Evolutionary conservation across 2,797 vertebrate genomes (phyloP).

Genomic region (Poecilia wingei): DNA sequence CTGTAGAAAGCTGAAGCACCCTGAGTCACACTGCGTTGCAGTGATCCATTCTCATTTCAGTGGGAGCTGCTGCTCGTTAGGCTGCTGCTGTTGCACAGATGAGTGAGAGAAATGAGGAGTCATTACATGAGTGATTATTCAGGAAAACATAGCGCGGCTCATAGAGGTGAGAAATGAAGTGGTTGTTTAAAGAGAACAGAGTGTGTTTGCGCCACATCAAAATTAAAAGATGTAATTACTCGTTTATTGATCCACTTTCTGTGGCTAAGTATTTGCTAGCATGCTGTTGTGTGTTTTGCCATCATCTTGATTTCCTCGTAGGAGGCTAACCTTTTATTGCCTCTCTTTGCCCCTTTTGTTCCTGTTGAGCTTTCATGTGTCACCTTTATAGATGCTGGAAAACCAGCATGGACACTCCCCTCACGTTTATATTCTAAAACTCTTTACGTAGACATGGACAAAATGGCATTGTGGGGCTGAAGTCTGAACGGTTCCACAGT

Average conservation of each 20-base stretch:
- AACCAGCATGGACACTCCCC: slow-evolving; percentile 16
- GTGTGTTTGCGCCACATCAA: background rate
- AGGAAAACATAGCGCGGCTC: slow-evolving; percentile 28
- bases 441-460: slow-evolving; percentile 19
- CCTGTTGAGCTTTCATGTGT: slow-evolving; percentile 31
- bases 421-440: slow-evolving; percentile 27
- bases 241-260: slow-evolving; percentile 18
- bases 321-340: slow-evolving; percentile 42
- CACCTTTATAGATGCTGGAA: slow-evolving; percentile 23
- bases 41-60: slow-evolving; percentile 41
- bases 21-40: slow-evolving; percentile 55
- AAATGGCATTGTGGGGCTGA: slow-evolving; percentile 36
- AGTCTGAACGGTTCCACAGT: slow-evolving; percentile 32
- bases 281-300: slow-evolving; percentile 28
- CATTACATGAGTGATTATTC: slow-evolving; percentile 12
- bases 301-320: slow-evolving; percentile 10
- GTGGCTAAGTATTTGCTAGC: slow-evolving; percentile 33
- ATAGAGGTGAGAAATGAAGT: slow-evolving; percentile 4
- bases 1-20: slow-evolving; percentile 54
- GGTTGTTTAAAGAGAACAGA: background rate
- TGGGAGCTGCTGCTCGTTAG: slow-evolving; percentile 44
- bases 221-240: slow-evolving; percentile 7
- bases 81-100: slow-evolving; percentile 23
- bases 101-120: slow-evolving; percentile 32
- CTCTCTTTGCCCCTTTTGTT: slow-evolving; percentile 43